Percentiles rank a stretch among this genome's conserved stretches.
phyloP scores from a whole-genome alignment of 1,140 invertebrate species.

The Drosophila mauritiana region DNA sequence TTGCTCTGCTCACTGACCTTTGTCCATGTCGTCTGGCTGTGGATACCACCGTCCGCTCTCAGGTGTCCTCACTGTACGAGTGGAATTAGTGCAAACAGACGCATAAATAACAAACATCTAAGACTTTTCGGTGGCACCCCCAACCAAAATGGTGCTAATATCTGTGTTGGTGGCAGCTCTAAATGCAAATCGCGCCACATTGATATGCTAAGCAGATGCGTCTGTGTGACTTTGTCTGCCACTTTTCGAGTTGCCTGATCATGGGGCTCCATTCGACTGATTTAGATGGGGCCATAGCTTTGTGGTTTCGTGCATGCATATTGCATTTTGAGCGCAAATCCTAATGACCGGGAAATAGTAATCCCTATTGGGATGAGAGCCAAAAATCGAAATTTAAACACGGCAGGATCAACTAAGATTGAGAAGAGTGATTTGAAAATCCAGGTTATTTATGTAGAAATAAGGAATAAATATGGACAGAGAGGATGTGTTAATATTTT shows the following conservation, averaged over 20 bases:
- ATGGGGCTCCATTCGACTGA: constrained; percentile 26
- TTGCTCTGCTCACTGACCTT: constrained; percentile 17
- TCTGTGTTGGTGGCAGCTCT: constrained; percentile 68
- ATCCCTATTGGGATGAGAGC: constrained; percentile 26
- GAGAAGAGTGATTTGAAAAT: constrained; percentile 7
- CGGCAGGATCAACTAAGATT: constrained; percentile 16
- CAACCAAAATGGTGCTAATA: constrained; percentile 54
- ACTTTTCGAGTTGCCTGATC: constrained; percentile 6
- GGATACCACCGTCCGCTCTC: not conserved
- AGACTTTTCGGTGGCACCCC: constrained; percentile 51
- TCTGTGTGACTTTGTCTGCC: constrained; percentile 58
- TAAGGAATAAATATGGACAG: not conserved
- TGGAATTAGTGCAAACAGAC: constrained; percentile 77
- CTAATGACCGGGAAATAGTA: constrained; percentile 24
- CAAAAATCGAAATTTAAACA: constrained; percentile 19
- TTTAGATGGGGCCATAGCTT: constrained; percentile 38
- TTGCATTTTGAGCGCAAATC: constrained; percentile 50
- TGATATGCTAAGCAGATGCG: constrained; percentile 79
- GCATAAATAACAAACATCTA: constrained; percentile 75
- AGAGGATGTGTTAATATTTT: not conserved
- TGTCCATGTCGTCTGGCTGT: constrained; percentile 20
- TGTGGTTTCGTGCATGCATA: constrained; percentile 43
- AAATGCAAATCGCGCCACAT: constrained; percentile 72
- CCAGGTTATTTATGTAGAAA: not conserved
- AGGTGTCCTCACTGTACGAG: constrained; percentile 6